Conservation (phyloP, 2,113 vertebrate genomes). For the Sinocyclocheilus anophthalmus region DNA sequence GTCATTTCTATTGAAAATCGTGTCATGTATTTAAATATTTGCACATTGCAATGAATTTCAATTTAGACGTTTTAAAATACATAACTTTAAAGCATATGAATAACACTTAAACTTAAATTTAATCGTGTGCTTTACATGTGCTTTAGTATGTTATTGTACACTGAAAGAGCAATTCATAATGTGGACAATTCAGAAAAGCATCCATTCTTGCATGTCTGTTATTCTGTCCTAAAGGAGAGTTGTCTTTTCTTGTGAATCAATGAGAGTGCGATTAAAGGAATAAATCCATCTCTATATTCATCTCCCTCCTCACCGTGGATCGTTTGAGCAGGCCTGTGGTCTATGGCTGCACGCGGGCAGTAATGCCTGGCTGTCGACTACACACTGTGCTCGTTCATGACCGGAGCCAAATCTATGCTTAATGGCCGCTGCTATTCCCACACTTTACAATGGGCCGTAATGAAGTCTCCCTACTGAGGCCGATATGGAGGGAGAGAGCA, state of each 20-base stretch:
- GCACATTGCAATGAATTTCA: no score
- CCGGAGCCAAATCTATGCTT: conserved; percentile 50
- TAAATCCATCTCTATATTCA: conserved; percentile 28
- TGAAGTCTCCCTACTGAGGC: conserved; percentile 29
- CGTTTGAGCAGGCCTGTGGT: conserved; percentile 36
- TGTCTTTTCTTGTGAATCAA: conserved; percentile 17
- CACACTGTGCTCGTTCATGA: conserved; percentile 35
- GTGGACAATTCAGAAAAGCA: neutral
- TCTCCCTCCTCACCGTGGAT: conserved; percentile 10
- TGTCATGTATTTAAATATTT: no score
- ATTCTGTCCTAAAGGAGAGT: neutral
- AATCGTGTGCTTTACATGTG: no score
- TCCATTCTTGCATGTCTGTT: neutral
- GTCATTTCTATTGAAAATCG: no score
- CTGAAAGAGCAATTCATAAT: neutral
- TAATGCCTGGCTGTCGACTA: conserved; percentile 30
- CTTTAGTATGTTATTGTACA: no score
- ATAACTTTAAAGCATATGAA: no score
- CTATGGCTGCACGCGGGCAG: neutral
- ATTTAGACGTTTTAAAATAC: no score
- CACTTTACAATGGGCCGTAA: conserved; percentile 36
- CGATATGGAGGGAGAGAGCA: conserved; percentile 4
- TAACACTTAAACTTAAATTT: no score
- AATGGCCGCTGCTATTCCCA: conserved; percentile 53
- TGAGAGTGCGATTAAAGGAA: conserved; percentile 7